Conservation (phyloP, 2,888 invertebrate genomes). For the Metopia argyrocephala region DNA sequence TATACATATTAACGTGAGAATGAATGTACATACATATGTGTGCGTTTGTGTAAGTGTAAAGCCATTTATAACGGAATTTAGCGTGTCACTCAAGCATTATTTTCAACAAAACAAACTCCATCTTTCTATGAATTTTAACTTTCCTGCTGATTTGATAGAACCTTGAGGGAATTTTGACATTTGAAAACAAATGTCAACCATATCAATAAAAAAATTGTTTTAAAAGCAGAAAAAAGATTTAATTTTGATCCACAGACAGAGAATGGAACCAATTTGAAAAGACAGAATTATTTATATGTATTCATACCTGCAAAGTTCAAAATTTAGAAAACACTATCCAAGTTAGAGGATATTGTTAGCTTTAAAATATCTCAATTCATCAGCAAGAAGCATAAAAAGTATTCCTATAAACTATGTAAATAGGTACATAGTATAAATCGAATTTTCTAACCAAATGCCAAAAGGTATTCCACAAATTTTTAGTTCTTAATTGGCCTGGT, state of each 20-base stretch:
- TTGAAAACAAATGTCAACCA: background rate
- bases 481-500: too few relatives aligned
- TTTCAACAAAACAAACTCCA: constrained; percentile 24
- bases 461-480: too few relatives aligned
- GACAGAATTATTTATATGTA: too few relatives aligned
- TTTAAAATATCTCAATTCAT: too few relatives aligned
- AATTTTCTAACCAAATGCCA: too few relatives aligned
- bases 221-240: background rate
- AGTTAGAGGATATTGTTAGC: too few relatives aligned
- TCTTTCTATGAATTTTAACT: background rate
- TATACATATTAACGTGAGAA: constrained; percentile 24
- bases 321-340: too few relatives aligned
- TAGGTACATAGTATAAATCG: too few relatives aligned
- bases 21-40: constrained; percentile 14
- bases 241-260: background rate
- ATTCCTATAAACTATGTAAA: too few relatives aligned
- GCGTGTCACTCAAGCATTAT: constrained; percentile 49
- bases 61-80: constrained; percentile 70
- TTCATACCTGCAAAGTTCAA: too few relatives aligned
- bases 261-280: background rate
- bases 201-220: background rate
- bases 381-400: too few relatives aligned
- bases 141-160: constrained; percentile 4
- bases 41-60: constrained; percentile 44
- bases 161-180: constrained; percentile 32